phyloP scores from a whole-genome alignment of 2,888 invertebrate genomes.

The Drosophila falleni region DNA sequence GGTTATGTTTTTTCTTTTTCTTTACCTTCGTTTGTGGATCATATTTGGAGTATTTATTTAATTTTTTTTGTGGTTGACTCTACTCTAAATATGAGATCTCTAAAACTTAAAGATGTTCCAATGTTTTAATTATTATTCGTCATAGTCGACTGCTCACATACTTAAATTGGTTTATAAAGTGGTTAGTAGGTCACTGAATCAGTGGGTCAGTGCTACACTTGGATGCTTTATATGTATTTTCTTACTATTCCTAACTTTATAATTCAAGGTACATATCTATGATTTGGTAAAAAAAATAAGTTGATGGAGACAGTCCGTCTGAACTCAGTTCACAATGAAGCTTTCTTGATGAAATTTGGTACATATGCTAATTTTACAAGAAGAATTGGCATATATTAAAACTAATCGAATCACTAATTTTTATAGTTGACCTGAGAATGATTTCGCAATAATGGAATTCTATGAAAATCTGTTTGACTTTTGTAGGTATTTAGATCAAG shows the following conservation, averaged over 20 bases:
- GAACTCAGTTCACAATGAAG: background rate
- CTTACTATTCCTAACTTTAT: background rate
- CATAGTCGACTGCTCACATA: constrained; percentile 11
- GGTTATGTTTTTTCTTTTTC: background rate
- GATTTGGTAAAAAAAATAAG: no score
- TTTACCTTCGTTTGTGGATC: background rate
- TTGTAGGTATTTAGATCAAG: background rate
- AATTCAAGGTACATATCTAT: no score
- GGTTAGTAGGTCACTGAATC: no score
- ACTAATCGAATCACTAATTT: background rate
- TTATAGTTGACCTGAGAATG: background rate
- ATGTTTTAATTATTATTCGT: constrained; percentile 10
- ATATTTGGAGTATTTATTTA: constrained; percentile 1
- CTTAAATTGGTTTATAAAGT: background rate
- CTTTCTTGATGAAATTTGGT: background rate
- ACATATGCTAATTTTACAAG: background rate
- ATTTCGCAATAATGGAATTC: background rate
- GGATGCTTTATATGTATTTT: constrained; percentile 6
- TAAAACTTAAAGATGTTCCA: constrained; percentile 40
- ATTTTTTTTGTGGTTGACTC: background rate
- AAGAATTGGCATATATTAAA: background rate
- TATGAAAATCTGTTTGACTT: background rate
- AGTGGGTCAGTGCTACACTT: constrained; percentile 20
- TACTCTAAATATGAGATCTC: constrained; percentile 17
- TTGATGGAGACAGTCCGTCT: no score